These are phyloP conservation scores for Monochamus alternatus DNA, from an alignment of 2,888 invertebrate genomes.

Conservation along the genomic window DNA sequence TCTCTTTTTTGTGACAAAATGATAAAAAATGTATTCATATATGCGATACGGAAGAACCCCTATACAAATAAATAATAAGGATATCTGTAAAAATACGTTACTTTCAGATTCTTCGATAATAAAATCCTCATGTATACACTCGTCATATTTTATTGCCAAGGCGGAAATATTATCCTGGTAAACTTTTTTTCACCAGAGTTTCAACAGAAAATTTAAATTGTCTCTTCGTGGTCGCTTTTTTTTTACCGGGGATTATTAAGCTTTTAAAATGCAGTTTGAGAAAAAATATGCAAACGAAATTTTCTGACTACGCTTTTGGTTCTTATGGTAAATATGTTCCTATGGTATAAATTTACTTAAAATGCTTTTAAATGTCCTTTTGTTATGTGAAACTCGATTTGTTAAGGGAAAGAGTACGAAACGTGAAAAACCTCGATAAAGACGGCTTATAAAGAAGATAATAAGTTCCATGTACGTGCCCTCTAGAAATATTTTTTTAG, in stretches of 20 bases:
- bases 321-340: not conserved
- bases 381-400: constrained; percentile 2
- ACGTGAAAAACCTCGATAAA: not conserved
- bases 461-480: not conserved
- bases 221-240: not conserved
- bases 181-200: not conserved
- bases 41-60: too few species aligned
- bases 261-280: constrained; percentile 12
- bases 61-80: too few species aligned
- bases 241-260: not conserved
- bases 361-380: not conserved
- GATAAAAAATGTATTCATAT: too few species aligned
- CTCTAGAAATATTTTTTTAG: not conserved
- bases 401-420: not conserved
- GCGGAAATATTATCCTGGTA: not conserved
- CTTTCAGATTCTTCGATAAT: not conserved
- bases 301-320: not conserved
- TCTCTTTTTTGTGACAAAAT: too few species aligned
- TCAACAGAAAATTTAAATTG: not conserved
- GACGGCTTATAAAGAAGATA: not conserved
- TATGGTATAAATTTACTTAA: constrained; percentile 7
- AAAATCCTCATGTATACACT: not conserved
- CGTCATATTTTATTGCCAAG: not conserved
- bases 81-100: not conserved
- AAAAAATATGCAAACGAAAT: constrained; percentile 9